These are phyloP conservation scores for Tinea semifulvella DNA, from an alignment of 2,888 invertebrate species.

Conservation along the genomic window DNA sequence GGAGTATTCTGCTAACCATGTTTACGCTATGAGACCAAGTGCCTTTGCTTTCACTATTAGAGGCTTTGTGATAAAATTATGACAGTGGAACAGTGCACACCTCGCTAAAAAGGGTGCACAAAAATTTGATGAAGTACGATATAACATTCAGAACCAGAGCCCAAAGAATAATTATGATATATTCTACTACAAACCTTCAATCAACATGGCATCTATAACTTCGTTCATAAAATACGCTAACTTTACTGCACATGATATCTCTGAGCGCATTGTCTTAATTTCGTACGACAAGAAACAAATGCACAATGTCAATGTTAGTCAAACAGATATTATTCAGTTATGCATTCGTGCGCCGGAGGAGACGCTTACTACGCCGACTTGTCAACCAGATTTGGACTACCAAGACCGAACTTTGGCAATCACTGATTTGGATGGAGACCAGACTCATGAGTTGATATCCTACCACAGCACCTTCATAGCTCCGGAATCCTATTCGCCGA, in stretches of 20 bases:
- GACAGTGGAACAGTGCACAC: conserved; percentile 77
- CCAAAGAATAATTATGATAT: conserved; percentile 52
- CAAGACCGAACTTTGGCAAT: conserved; percentile 79
- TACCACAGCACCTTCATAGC: conserved; percentile 74
- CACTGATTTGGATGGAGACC: conserved; percentile 78
- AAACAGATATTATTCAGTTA: conserved; percentile 79
- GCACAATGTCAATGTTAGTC: conserved; percentile 80
- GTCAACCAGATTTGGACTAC: conserved; percentile 79
- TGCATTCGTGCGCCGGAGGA: conserved; percentile 59
- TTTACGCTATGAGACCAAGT: conserved; percentile 78
- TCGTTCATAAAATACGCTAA: conserved; percentile 54
- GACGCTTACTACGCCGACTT: conserved; percentile 42
- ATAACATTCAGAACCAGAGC: conserved; percentile 53
- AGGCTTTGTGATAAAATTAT: conserved; percentile 84
- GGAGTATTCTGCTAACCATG: conserved; percentile 70
- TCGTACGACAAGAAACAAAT: conserved; percentile 78
- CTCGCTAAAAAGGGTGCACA: conserved; percentile 57
- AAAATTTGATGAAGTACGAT: conserved; percentile 48
- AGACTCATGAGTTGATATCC: conserved; percentile 79
- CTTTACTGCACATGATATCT: conserved; percentile 66
- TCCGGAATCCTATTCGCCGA: conserved; percentile 42
- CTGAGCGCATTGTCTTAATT: conserved; percentile 80
- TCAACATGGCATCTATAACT: conserved; percentile 49
- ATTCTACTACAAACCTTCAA: conserved; percentile 43
- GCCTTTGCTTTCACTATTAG: conserved; percentile 72